Percentiles rank a stretch among this genome's conserved stretches.
phyloP scores from a whole-genome alignment of 2,888 invertebrate genomes.

The Acleris emargana region DNA sequence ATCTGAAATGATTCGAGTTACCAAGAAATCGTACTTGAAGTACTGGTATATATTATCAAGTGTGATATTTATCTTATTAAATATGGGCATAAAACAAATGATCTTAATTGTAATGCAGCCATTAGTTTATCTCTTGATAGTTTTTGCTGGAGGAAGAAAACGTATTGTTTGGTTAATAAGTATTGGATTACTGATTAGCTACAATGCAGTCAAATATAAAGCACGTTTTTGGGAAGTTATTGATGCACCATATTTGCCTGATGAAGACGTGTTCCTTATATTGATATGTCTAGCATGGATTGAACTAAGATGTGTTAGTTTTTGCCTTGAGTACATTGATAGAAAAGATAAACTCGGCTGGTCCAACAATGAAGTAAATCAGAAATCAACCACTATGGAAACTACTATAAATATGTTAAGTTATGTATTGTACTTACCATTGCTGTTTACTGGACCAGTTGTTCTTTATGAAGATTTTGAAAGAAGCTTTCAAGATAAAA shows the following conservation, averaged over 20 bases:
- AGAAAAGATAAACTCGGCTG: conserved; percentile 48
- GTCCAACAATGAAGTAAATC: conserved; percentile 37
- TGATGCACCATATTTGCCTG: conserved; percentile 67
- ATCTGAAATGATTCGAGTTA: conserved; percentile 76
- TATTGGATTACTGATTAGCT: conserved; percentile 70
- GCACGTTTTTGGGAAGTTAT: conserved; percentile 75
- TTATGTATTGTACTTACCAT: conserved; percentile 92
- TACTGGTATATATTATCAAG: conserved; percentile 83
- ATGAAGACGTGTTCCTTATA: conserved; percentile 81
- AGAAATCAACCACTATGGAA: conserved; percentile 39
- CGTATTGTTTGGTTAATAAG: conserved; percentile 82
- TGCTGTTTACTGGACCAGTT: conserved; percentile 93
- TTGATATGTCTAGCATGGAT: conserved; percentile 87
- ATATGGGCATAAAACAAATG: conserved; percentile 78
- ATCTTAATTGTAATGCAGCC: conserved; percentile 83
- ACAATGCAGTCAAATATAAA: conserved; percentile 78
- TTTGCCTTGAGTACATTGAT: conserved; percentile 84
- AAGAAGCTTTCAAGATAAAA: conserved; percentile 59
- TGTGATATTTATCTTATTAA: conserved; percentile 67
- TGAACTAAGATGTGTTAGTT: conserved; percentile 90
- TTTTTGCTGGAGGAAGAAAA: conserved; percentile 75
- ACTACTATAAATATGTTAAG: conserved; percentile 83
- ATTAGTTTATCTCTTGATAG: conserved; percentile 71
- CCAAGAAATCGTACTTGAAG: conserved; percentile 60
- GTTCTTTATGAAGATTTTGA: conserved; percentile 89